A percentile compares a stretch with the other conserved stretches of the same genome.
phyloP scores from a whole-genome alignment of 2,113 vertebrate genomes.

The Nerophis ophidion region DNA sequence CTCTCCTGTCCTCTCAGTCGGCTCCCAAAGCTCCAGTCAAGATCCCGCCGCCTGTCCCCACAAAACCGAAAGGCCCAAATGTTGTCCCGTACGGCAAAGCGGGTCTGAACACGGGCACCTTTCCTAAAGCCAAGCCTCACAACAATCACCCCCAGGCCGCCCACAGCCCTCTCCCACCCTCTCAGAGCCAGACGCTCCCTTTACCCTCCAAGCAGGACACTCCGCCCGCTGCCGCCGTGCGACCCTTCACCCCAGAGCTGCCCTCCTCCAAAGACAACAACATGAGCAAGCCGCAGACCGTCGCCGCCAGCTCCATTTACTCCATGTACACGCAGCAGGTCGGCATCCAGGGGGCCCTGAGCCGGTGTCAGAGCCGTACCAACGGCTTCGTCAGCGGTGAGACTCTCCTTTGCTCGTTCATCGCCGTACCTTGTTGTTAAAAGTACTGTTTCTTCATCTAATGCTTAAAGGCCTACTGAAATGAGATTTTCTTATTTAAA shows the following conservation, averaged over 20 bases:
- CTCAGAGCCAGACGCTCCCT: conserved; percentile 77
- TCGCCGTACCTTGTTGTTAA: neutral
- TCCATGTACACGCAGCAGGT: conserved; percentile 93
- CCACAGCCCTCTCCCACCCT: conserved; percentile 54
- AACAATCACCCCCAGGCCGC: conserved; percentile 66
- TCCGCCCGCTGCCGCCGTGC: conserved; percentile 86
- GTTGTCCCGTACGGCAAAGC: conserved; percentile 70
- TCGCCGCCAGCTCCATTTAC: conserved; percentile 91
- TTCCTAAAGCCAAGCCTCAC: conserved; percentile 76
- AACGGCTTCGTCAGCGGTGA: conserved; percentile 84
- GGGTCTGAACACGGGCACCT: conserved; percentile 59
- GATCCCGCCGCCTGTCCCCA: conserved; percentile 92
- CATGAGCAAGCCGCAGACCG: conserved; percentile 82
- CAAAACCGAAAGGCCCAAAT: conserved; percentile 89
- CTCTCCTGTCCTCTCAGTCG: conserved; percentile 63
- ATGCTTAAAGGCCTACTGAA: too few relatives aligned
- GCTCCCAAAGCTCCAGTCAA: conserved; percentile 78
- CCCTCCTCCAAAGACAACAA: conserved; percentile 79
- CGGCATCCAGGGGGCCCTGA: conserved; percentile 74
- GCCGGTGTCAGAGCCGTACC: conserved; percentile 70
- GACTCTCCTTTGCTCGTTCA: neutral
- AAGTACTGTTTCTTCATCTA: neutral
- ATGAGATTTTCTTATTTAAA: too few relatives aligned
- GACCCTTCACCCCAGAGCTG: conserved; percentile 89
- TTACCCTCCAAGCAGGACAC: conserved; percentile 83